A percentile compares a stretch with the other conserved stretches of the same genome.
phyloP scores from a whole-genome alignment of 2,888 invertebrate species.

The Ectropis crepuscularia region DNA sequence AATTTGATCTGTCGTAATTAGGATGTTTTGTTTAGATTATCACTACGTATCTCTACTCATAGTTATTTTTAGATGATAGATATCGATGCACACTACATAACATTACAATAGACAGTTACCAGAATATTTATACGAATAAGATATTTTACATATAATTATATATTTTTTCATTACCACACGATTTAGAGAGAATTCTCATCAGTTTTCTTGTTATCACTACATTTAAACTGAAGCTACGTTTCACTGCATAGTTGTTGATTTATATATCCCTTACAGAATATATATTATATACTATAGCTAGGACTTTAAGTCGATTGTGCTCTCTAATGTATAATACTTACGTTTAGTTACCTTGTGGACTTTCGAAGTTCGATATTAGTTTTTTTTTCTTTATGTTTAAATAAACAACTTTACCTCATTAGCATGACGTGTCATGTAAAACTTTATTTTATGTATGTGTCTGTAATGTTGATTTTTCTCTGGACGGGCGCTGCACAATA shows the following conservation, averaged over 20 bases:
- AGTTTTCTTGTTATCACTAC: constrained; percentile 16
- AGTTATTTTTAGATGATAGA: constrained; percentile 60
- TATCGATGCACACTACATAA: constrained; percentile 65
- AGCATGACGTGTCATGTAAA: constrained; percentile 75
- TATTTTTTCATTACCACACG: constrained; percentile 69
- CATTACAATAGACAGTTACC: constrained; percentile 78
- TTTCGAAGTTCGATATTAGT: constrained; percentile 78
- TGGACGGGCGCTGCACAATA: constrained; percentile 13
- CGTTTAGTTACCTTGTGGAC: constrained; percentile 82
- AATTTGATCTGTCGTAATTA: constrained; percentile 52
- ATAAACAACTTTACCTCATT: constrained; percentile 76
- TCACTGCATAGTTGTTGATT: constrained; percentile 66
- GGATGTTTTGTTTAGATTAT: constrained; percentile 57
- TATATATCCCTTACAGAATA: constrained; percentile 44
- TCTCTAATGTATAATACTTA: constrained; percentile 70
- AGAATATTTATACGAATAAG: constrained; percentile 66
- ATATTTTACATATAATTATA: constrained; percentile 52
- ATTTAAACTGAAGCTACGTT: constrained; percentile 43
- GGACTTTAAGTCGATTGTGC: constrained; percentile 79
- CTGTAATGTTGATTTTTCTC: constrained; percentile 50
- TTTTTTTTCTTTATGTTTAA: constrained; percentile 64
- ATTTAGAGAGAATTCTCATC: constrained; percentile 29
- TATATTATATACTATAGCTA: constrained; percentile 68
- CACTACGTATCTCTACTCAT: constrained; percentile 50
- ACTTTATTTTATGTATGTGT: constrained; percentile 52